These are phyloP conservation scores for Tribolium freemani DNA, from an alignment of 2,888 invertebrate species.

Conservation along the genomic window DNA sequence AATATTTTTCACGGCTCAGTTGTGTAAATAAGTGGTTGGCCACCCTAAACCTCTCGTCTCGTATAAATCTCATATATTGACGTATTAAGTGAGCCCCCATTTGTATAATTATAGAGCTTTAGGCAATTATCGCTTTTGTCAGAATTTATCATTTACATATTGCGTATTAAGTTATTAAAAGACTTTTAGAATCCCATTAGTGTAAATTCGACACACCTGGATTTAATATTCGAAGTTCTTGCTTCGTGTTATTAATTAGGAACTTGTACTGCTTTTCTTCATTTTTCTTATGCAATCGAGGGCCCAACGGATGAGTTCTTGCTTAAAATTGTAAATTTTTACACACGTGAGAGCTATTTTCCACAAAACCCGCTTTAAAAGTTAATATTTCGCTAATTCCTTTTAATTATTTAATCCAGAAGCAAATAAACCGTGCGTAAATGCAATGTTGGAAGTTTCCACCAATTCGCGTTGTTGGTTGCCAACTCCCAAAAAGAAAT, in stretches of 20 bases:
- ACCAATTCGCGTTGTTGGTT: too few relatives aligned
- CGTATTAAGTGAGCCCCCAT: conserved; percentile 36
- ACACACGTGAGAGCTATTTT: too few relatives aligned
- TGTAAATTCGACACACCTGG: conserved; percentile 21
- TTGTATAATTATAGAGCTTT: conserved; percentile 39
- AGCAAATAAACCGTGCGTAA: too few relatives aligned
- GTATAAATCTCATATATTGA: conserved; percentile 36
- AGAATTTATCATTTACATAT: conserved; percentile 38
- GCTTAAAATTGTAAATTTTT: too few relatives aligned
- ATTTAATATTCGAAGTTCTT: conserved; percentile 21
- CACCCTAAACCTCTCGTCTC: conserved; percentile 16
- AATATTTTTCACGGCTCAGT: not conserved
- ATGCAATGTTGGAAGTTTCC: not conserved
- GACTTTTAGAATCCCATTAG: conserved; percentile 41
- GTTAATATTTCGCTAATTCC: too few relatives aligned
- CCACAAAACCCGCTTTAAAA: too few relatives aligned
- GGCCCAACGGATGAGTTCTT: not conserved
- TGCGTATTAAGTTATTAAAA: conserved; percentile 40
- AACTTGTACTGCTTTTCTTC: conserved; percentile 5
- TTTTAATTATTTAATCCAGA: too few relatives aligned
- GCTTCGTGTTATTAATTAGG: conserved; percentile 19
- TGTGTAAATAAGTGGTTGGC: not conserved
- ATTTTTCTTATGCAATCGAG: conserved; percentile 21
- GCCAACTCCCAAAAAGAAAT: not conserved
- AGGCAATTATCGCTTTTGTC: conserved; percentile 38